These are phyloP conservation scores for Rhinoptilus africanus DNA, from an alignment of 2,113 vertebrate species.

Conservation along the genomic window DNA sequence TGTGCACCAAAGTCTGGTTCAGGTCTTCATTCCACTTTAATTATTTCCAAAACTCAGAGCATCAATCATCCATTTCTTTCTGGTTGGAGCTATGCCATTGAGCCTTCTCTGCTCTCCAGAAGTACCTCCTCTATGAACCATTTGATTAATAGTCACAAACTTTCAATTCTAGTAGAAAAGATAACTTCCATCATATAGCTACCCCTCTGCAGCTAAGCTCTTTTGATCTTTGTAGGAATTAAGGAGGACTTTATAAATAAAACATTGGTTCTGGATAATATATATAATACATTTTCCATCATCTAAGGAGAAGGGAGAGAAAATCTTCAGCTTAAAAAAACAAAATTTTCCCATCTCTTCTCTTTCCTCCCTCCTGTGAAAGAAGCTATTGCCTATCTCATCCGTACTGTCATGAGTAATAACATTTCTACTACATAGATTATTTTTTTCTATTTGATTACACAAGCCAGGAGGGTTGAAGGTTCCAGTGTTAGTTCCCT, in stretches of 20 bases:
- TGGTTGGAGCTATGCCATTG: neutral
- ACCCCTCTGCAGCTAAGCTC: neutral
- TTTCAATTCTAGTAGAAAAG: neutral
- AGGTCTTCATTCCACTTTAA: neutral
- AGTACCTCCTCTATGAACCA: neutral
- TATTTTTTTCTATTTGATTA: neutral
- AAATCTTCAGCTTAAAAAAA: neutral
- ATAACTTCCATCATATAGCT: neutral
- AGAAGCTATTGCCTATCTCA: neutral
- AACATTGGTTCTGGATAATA: neutral
- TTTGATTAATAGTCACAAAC: neutral
- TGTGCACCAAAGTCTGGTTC: neutral
- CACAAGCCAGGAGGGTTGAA: neutral
- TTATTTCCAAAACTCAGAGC: neutral
- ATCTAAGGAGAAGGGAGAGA: neutral
- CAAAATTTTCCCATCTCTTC: neutral
- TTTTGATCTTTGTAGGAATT: neutral
- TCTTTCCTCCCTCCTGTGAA: neutral
- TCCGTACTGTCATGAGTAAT: neutral
- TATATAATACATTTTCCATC: neutral
- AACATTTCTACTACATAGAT: neutral
- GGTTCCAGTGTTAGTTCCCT: neutral
- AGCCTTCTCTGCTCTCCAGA: neutral
- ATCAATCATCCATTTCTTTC: neutral
- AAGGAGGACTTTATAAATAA: neutral